Base-by-base conservation (phyloP, 2,888 invertebrate species). In the Colostygia pectinataria region DNA sequence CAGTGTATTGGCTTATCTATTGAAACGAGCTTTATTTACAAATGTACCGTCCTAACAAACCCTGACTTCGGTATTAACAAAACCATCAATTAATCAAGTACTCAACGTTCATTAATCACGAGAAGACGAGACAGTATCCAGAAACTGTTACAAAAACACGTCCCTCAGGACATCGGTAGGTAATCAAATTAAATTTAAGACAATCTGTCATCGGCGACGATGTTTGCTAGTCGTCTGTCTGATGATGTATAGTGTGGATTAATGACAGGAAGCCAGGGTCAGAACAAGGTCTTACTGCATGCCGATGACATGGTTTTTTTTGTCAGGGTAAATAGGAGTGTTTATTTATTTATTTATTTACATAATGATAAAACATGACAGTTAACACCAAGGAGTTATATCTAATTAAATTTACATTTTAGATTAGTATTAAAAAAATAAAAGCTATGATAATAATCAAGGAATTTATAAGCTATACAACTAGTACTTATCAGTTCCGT, bases 121-220 rank as follows among this genome's bases (percentile, higher is more conserved):
- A 38, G 37, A 28, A 41, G 41, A 53, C 32, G 25, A 51, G 57
- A 51, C 57, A 51, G 55, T 44, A 48, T 54, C 29, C 53, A 50
- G 52, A 53, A 55, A 56, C 28, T 12, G 24, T 33, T 18, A 59
- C 55, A 64, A 66, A 67, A 66, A 66, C 59, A 20, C 44, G 46
- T 49, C 57, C 41, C 41, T 7, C 9, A 50, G 46, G 56, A 42
- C 39, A 42, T 41, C 8, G 38, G 68, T 74, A 76, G 37, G 68
- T 75, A 76, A 83, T 82, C 76, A 80, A 83, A 82, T 80, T 73
- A 80, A 74, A 73, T 63, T 77, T 72, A 76, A 70, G 71, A 74
- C 77, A 73, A 75, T 86, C 84, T 81, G 83, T 85, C 85, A 80
- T 70, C 83, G 65, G 57, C 50, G 56, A 32, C 18, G 43, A 37